A percentile compares a stretch with the other conserved stretches of the same genome.
These are phyloP conservation scores for Xylocopa sonorina DNA, from an alignment of 1,140 invertebrate genomes.

Conservation along the genomic window DNA sequence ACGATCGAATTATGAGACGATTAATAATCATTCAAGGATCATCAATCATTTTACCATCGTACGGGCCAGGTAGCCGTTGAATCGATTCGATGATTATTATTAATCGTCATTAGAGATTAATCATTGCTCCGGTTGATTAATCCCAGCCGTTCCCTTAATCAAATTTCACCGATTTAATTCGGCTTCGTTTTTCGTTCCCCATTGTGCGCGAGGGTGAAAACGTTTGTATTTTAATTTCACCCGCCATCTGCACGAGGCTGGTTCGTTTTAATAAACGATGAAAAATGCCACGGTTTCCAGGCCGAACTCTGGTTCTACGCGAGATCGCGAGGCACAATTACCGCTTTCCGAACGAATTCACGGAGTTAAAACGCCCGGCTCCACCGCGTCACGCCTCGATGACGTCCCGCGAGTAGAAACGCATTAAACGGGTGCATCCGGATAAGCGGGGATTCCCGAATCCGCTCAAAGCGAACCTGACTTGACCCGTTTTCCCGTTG, in stretches of 20 bases:
- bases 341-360: neutral
- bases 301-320: too few relatives aligned
- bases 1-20: constrained; percentile 27
- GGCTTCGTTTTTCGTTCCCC: too few relatives aligned
- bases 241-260: neutral
- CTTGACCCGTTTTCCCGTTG: constrained; percentile 16
- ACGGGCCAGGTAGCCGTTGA: neutral
- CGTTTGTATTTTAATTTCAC: neutral
- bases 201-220: too few relatives aligned
- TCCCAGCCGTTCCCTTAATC: neutral
- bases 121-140: neutral
- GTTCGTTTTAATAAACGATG: too few relatives aligned
- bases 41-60: constrained; percentile 9
- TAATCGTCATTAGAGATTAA: neutral
- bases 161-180: too few relatives aligned
- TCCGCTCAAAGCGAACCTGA: neutral
- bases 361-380: constrained; percentile 10
- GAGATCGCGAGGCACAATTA: too few relatives aligned
- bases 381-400: neutral
- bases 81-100: neutral
- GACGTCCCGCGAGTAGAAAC: neutral
- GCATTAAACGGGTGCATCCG: constrained; percentile 19
- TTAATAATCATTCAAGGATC: constrained; percentile 38
- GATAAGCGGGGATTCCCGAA: neutral
- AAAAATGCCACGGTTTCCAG: too few relatives aligned